phyloP scores from a whole-genome alignment of 2,888 invertebrate genomes.

The Sphinx pinastri region DNA sequence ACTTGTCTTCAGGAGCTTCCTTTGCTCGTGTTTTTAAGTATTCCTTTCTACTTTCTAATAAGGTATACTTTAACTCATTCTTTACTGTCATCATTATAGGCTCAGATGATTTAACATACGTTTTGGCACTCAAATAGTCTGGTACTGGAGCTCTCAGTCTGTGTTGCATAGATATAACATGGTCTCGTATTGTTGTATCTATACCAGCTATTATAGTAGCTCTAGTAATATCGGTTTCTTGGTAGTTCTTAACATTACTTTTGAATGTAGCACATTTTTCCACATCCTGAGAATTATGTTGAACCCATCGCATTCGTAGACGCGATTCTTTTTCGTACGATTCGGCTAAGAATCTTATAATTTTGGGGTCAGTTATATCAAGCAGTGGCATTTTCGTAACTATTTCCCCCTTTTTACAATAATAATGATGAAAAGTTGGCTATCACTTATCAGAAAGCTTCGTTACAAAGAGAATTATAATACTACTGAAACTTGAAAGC shows the following conservation, averaged over 20 bases:
- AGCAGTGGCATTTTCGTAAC: slow-evolving; percentile 28
- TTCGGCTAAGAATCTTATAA: slow-evolving; percentile 34
- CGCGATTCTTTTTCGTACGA: slow-evolving; percentile 38
- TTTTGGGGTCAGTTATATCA: slow-evolving; percentile 34
- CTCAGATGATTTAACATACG: background rate
- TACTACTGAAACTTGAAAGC: too few relatives aligned
- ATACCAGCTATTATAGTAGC: slow-evolving; percentile 32
- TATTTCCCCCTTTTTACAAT: background rate
- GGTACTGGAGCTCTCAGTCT: slow-evolving; percentile 29
- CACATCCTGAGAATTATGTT: slow-evolving; percentile 29
- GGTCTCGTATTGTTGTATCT: slow-evolving; percentile 29
- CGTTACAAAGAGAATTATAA: too few relatives aligned
- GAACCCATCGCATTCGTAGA: slow-evolving; percentile 38
- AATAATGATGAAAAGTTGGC: background rate
- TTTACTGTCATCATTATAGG: slow-evolving; percentile 30
- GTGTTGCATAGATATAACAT: slow-evolving; percentile 28
- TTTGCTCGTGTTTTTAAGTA: slow-evolving; percentile 38
- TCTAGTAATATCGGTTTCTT: slow-evolving; percentile 30
- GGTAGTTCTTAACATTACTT: slow-evolving; percentile 35
- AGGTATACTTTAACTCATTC: slow-evolving; percentile 30
- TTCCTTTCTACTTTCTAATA: slow-evolving; percentile 32
- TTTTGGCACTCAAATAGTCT: slow-evolving; percentile 14
- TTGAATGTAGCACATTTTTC: slow-evolving; percentile 31
- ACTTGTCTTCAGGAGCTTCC: slow-evolving; percentile 39
- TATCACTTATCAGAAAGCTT: too few relatives aligned